These are phyloP conservation scores for Drosophila quinaria DNA, from an alignment of 2,888 invertebrate genomes.

Conservation along the genomic window DNA sequence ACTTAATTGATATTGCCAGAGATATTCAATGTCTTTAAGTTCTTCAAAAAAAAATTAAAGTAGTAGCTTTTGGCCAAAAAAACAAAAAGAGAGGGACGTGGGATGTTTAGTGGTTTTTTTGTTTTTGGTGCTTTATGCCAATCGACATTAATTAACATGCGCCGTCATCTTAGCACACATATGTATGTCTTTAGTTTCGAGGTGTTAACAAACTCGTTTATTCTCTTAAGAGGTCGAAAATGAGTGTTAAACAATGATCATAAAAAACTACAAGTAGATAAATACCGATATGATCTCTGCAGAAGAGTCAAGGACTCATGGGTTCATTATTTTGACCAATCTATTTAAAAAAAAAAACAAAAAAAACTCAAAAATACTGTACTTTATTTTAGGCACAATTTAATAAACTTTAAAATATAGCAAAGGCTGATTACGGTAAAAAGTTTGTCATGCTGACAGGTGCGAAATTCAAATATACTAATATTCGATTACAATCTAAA, in stretches of 20 bases:
- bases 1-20: slow-evolving; percentile 45
- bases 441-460: slow-evolving; percentile 17
- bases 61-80: slow-evolving; percentile 21
- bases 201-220: slow-evolving; percentile 70
- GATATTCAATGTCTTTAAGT: slow-evolving; percentile 55
- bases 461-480: background rate
- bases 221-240: slow-evolving; percentile 40
- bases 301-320: slow-evolving; percentile 35
- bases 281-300: slow-evolving; percentile 12
- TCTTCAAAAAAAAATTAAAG: slow-evolving; percentile 60
- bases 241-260: slow-evolving; percentile 33
- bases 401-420: background rate
- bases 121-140: slow-evolving; percentile 29
- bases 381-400: background rate
- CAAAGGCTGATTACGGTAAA: background rate
- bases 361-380: background rate
- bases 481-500: slow-evolving; percentile 3
- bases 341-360: background rate
- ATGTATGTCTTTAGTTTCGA: slow-evolving; percentile 22
- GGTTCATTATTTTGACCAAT: background rate
- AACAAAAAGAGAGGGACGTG: slow-evolving; percentile 10
- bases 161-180: slow-evolving; percentile 50
- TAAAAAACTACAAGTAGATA: slow-evolving; percentile 21
- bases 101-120: slow-evolving; percentile 24
- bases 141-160: slow-evolving; percentile 56